These are phyloP conservation scores for Phenganax subtilis DNA, from an alignment of 92 coral and sea anemone genomes.

Conservation along the genomic window DNA sequence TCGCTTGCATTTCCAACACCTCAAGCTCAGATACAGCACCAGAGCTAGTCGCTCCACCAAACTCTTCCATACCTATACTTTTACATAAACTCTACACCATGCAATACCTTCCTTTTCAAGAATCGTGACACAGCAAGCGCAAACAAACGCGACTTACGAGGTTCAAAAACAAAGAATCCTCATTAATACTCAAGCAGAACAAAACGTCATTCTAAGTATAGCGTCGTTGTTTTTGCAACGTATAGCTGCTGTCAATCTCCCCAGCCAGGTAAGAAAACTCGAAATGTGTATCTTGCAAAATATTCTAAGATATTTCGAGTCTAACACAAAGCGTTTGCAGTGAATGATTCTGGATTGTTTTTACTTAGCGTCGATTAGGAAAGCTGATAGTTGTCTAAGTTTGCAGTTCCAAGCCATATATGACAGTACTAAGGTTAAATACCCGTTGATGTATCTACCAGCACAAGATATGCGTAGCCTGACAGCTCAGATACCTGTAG, in stretches of 20 bases:
- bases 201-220: too few species aligned
- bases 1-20: constrained; percentile 70
- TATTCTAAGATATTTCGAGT: too few species aligned
- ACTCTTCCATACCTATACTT: constrained; percentile 9
- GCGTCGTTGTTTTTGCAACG: background rate
- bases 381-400: background rate
- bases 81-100: constrained; percentile 26
- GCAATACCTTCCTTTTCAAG: background rate
- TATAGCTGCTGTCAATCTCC: background rate
- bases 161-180: background rate
- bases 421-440: background rate
- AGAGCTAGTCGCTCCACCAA: constrained; percentile 3
- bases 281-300: background rate
- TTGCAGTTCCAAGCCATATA: constrained; percentile 2
- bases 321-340: constrained; percentile 18
- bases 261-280: constrained; percentile 6
- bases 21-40: constrained; percentile 52
- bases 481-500: constrained; percentile 9
- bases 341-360: background rate
- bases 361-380: constrained; percentile 12
- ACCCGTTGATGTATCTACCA: constrained; percentile 15
- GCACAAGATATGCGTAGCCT: background rate
- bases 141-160: background rate
- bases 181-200: background rate
- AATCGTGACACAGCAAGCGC: constrained; percentile 14